These are phyloP conservation scores for Solenopsis fugax DNA, from an alignment of 1,140 invertebrate genomes.

Conservation along the genomic window DNA sequence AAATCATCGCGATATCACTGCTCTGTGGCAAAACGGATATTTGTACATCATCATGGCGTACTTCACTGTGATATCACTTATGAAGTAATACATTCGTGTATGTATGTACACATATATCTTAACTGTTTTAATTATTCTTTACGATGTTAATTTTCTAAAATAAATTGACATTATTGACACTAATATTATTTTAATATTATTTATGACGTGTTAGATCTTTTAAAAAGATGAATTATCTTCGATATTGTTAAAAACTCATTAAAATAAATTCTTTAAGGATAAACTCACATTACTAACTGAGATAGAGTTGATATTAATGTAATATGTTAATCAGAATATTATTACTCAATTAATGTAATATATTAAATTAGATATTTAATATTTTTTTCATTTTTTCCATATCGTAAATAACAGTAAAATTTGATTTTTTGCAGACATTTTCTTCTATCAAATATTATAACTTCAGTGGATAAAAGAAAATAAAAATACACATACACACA, in stretches of 20 bases:
- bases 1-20: neutral
- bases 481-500: neutral
- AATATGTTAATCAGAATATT: neutral
- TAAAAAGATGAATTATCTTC: neutral
- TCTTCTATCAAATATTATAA: neutral
- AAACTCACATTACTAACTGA: neutral
- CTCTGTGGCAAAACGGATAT: neutral
- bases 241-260: neutral
- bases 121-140: neutral
- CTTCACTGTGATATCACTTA: too few species aligned
- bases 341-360: constrained; percentile 11
- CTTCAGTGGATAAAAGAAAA: neutral
- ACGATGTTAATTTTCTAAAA: neutral
- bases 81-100: neutral
- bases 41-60: too few species aligned
- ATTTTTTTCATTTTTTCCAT: neutral
- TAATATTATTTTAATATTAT: neutral
- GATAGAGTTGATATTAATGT: neutral
- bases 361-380: neutral
- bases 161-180: neutral
- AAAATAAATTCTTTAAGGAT: neutral
- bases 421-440: neutral
- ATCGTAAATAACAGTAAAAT: constrained; percentile 23
- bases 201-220: neutral
- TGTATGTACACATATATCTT: neutral